phyloP scores from a whole-genome alignment of 2,888 invertebrate genomes.

The Drosophila helvetica region DNA sequence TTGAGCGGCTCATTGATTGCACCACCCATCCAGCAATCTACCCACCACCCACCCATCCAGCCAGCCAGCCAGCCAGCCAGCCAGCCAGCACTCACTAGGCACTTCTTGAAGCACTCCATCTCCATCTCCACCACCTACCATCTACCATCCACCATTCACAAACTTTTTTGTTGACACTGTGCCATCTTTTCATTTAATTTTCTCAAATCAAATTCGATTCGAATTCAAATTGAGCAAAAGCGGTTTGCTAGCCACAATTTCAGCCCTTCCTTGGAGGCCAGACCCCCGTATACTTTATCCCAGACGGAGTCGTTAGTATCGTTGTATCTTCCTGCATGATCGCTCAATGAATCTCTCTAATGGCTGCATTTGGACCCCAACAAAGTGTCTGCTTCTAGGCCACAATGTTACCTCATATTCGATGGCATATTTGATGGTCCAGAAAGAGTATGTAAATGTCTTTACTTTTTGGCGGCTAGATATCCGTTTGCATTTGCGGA shows the following conservation, averaged over 20 bases:
- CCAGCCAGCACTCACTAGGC: background rate
- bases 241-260: slow-evolving; percentile 42
- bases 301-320: background rate
- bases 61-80: slow-evolving; percentile 14
- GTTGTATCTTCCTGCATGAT: background rate
- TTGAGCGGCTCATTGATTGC: slow-evolving; percentile 77
- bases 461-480: background rate
- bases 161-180: slow-evolving; percentile 68
- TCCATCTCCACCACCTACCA: background rate
- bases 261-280: slow-evolving; percentile 21
- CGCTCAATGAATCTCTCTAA: background rate
- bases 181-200: slow-evolving; percentile 59
- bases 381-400: fast-evolving
- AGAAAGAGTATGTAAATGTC: background rate
- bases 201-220: slow-evolving; percentile 72
- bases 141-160: slow-evolving; percentile 3
- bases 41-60: no score
- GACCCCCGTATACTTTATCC: background rate
- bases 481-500: slow-evolving; percentile 44
- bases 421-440: background rate
- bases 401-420: background rate
- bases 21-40: slow-evolving; percentile 68
- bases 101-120: slow-evolving; percentile 9
- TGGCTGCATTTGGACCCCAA: background rate
- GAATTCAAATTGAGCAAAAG: slow-evolving; percentile 70